phyloP scores from a whole-genome alignment of 1,140 invertebrate species.

The Caenorhabditis latens region DNA sequence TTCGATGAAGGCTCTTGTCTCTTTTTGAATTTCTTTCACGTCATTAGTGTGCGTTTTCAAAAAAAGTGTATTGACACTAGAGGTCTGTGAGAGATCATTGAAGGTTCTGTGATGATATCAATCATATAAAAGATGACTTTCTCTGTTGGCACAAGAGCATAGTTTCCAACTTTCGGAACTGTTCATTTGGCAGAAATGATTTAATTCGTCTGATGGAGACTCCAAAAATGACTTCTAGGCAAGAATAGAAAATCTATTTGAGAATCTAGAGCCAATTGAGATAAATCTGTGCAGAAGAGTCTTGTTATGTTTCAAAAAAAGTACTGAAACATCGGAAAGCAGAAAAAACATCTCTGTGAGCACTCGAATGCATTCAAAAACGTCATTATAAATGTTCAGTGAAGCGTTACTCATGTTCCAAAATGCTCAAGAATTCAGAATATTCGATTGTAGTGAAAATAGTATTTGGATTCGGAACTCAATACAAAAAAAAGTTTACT shows the following conservation, averaged over 20 bases:
- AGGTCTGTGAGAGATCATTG: constrained; percentile 26
- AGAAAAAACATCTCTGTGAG: no score
- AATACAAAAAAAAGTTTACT: no score
- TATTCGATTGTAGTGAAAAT: neutral
- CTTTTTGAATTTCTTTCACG: neutral
- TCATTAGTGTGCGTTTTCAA: neutral
- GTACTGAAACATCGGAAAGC: no score
- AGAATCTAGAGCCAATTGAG: no score
- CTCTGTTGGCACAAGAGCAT: neutral
- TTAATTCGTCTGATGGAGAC: no score
- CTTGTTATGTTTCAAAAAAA: no score
- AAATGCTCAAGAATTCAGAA: neutral
- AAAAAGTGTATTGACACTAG: neutral
- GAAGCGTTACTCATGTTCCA: neutral
- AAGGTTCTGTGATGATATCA: constrained; percentile 35
- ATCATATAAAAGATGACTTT: neutral
- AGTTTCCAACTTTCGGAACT: no score
- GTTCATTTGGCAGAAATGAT: no score
- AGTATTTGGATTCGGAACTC: no score
- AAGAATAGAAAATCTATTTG: no score
- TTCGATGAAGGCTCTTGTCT: neutral
- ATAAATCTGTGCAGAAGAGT: no score
- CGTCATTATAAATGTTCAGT: constrained; percentile 9
- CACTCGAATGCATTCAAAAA: neutral
- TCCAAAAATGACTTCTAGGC: no score